phyloP scores from a whole-genome alignment of 2,113 vertebrate genomes.

The Brevimyrus niger region DNA sequence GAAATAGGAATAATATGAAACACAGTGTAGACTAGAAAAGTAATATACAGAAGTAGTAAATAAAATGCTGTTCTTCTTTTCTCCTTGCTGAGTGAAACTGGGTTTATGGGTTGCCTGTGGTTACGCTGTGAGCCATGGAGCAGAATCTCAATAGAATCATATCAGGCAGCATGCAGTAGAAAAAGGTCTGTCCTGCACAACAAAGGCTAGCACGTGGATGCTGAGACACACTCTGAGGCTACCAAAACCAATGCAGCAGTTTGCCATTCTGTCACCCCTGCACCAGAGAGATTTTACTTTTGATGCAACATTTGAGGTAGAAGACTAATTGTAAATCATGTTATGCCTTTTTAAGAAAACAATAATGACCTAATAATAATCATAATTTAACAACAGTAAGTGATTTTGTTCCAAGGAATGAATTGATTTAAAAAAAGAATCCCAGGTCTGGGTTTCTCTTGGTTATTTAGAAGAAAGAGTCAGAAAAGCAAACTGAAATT shows the following conservation, averaged over 20 bases:
- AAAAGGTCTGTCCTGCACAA: neutral
- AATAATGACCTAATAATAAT: neutral
- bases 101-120: slow-evolving; percentile 21
- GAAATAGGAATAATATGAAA: neutral
- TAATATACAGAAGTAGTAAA: neutral
- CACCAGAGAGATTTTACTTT: neutral
- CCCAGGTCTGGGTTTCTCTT: neutral
- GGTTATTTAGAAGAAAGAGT: neutral
- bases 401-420: neutral
- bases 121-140: slow-evolving; percentile 8
- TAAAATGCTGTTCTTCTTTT: neutral
- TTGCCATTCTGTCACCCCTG: neutral
- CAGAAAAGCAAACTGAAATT: neutral
- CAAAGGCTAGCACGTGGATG: neutral
- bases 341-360: neutral
- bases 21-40: neutral
- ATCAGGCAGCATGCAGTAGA: neutral
- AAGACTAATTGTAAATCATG: neutral
- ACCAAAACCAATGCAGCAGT: neutral
- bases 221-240: neutral
- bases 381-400: neutral
- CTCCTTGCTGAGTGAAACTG: slow-evolving; percentile 4
- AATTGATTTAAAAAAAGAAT: neutral
- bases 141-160: slow-evolving; percentile 7
- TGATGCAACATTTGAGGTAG: neutral